Evolutionary conservation across 2,113 vertebrate species (phyloP), one percentile per base, ranked within the genome.

Genomic region (Pituophis catenifer): DNA sequence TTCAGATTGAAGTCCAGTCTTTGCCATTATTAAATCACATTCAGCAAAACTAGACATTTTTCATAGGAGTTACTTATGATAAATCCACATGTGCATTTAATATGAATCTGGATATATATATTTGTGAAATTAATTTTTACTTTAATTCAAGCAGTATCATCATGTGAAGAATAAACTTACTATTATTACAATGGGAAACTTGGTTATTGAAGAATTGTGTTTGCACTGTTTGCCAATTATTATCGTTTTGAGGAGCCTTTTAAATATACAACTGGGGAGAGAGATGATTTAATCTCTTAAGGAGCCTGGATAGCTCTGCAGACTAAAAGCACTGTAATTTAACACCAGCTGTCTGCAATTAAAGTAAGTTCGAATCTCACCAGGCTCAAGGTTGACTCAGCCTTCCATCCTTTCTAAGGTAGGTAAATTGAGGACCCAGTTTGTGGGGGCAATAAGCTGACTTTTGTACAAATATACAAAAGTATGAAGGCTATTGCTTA

Each of bases 111-210:
- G 3, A 12, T 57, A 1, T 89, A 0, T 65, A 1, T 38, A 0
- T 58, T 0, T 57, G 21, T 33, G 33, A 44, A 58, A 55, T 89
- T 21, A 23, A 88, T 29, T n/a, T 50, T 88, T 52, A 54, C 26
- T 88, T 53, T 12, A 81, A 55, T 81, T 23, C 50, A 91, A 55
- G 58, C 33, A 92, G 33, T 62, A 19, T 62, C 53, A 85, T 91
- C 21, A 9, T 57, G n/a, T 89, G 87, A 57, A 38, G 75, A 57
- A 17, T 44, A 48, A 55, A 85, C 93, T n/a, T 87, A 89, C 1
- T 11, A 93, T 70, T n/a, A 52, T 53, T 88, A 26, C 9, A 38
- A 33, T 91, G 75, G 15, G 92, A 93, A 95, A 89, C 38, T 8
- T 92, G 48, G 33, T 26, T 95, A 57, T 33, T 0, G 0, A 8